Percentiles rank a stretch among this genome's conserved stretches.
phyloP scores from a whole-genome alignment of 2,113 vertebrate species.

The Brienomyrus brachyistius region DNA sequence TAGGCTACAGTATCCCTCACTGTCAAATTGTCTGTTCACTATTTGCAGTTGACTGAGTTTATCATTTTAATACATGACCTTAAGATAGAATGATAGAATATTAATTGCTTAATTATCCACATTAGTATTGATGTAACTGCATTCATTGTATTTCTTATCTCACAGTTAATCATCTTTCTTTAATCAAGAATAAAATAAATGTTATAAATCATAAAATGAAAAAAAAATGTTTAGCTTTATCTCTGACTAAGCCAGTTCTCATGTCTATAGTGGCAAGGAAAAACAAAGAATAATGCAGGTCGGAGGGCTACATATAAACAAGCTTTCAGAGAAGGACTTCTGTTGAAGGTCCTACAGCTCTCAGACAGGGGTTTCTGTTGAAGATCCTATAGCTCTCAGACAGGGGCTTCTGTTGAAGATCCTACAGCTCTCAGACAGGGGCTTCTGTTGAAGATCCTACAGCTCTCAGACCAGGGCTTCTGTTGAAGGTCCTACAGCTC shows the following conservation, averaged over 20 bases:
- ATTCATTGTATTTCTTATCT: neutral
- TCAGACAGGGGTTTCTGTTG: neutral
- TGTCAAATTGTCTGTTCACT: neutral
- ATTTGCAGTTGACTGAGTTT: neutral
- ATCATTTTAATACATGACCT: neutral
- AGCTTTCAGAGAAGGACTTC: no score
- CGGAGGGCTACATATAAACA: neutral
- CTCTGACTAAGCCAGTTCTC: neutral
- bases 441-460: no score
- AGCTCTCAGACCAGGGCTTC: no score
- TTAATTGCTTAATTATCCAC: neutral
- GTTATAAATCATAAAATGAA: neutral
- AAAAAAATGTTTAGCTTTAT: neutral
- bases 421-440: no score
- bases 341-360: no score
- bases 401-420: no score
- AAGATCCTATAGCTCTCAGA: neutral
- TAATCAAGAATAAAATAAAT: neutral
- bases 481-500: no score
- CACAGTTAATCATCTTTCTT: neutral
- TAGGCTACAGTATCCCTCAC: neutral
- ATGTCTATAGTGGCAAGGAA: neutral
- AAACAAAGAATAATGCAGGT: neutral
- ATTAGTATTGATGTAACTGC: neutral
- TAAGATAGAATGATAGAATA: neutral